Evolutionary conservation across 2,113 vertebrate species (phyloP), one percentile per base, ranked within the genome.

Genomic region (Notothenia rossii): DNA sequence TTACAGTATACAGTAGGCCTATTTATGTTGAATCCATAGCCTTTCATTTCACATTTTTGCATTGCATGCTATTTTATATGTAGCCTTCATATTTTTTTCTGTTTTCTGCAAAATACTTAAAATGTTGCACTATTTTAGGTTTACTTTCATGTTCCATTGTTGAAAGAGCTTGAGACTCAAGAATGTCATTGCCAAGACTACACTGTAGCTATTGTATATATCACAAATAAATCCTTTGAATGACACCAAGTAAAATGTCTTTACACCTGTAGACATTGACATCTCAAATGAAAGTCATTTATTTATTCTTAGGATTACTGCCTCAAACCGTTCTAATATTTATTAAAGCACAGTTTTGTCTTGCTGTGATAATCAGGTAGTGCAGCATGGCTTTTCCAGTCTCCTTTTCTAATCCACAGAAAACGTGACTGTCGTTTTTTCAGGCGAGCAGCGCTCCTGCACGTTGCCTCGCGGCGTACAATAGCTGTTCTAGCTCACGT

Each of bases 401-500:
- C 86, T 70, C 59, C 75, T 88, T 75, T 88, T 75, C 73, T 93
- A 95, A 94, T 93, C 92, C 93, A 90, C 51, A 25, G 87, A 89
- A 95, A 94, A 94, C 94, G 92, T 94, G 94, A 95, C 91, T 55
- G 71, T 72, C 50, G 82, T 86, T 87, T 86, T 90, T 88, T 87
- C 78, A 83, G 76, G 82, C 82, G 73, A 82, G 88, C 88, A 90
- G 88, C 76, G 85, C 87, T 86, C 60, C 75, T 50, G 91, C 93
- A 93, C 90, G 93, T 93, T 92, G 92, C 82, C 86, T 90, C 89
- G 79, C 87, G 84, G 87, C 79, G 85, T 82, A 93, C 86, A 92
- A 92, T 94, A 88, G 91, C 89, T 90, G 83, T 64, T 82, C 80
- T 80, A 72, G 54, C 85, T 93, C 95, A 95, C 95, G 94, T 96